These are phyloP conservation scores for Rhabdornis inornatus DNA, from an alignment of 2,113 vertebrate genomes.

Conservation along the genomic window DNA sequence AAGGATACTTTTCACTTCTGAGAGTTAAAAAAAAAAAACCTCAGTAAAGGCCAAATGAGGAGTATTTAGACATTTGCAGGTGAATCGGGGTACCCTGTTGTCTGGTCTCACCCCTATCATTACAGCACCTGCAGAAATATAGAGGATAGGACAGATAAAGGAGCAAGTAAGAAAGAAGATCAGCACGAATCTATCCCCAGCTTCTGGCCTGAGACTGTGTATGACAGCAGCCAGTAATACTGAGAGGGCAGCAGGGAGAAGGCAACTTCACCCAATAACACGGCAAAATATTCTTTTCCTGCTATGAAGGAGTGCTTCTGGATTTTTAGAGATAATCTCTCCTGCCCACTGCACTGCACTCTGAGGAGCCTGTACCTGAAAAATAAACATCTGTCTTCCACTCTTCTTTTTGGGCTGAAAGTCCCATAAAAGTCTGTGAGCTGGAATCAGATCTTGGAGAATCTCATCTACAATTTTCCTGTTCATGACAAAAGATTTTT, in stretches of 20 bases:
- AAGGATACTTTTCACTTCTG: not conserved
- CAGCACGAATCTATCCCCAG: not conserved
- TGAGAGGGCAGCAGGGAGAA: not conserved
- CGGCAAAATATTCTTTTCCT: not conserved
- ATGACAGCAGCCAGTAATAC: not conserved
- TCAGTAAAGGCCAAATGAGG: not conserved
- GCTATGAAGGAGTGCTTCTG: not conserved
- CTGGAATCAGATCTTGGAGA: not conserved
- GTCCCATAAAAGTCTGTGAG: not conserved
- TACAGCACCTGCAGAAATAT: not conserved
- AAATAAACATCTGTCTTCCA: not conserved
- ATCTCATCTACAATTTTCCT: not conserved
- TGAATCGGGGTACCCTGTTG: not conserved
- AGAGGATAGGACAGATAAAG: not conserved
- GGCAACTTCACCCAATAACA: not conserved
- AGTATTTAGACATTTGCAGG: not conserved
- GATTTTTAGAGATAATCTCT: not conserved
- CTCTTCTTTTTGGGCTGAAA: not conserved
- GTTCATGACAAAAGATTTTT: not conserved
- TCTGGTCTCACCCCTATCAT: not conserved
- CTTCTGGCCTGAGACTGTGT: not conserved
- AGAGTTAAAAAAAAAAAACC: not conserved
- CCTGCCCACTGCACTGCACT: not conserved
- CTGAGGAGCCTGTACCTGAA: not conserved
- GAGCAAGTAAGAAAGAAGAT: not conserved